Base-by-base conservation (phyloP, 1,140 invertebrate genomes). In the Neomicropteryx cornuta region DNA sequence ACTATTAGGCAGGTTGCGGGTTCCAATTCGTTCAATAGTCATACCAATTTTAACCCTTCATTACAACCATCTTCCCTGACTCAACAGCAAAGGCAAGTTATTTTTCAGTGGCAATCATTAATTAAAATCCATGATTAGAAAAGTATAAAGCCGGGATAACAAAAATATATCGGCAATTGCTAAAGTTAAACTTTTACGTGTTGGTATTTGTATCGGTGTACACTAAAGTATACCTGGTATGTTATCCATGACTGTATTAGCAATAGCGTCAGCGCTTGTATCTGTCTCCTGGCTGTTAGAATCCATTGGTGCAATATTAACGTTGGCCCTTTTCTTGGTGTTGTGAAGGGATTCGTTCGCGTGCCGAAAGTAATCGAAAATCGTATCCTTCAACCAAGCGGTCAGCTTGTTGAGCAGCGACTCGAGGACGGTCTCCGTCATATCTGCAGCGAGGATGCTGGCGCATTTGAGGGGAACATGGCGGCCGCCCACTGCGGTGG, bases 191-290 rank as follows among this genome's bases (percentile, higher is more conserved):
- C 6, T n/a, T 2, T 6, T 33, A 17, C 31, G 6, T 6, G 14
- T 33, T 33, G 31, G 16, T 10, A 33, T 10, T 17, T 11, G 6
- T 6, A 8, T 17, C 8, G 8, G n/a, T 23, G 27, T 32, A 33
- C 28, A 28, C 30, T 1, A 22, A 5, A 42, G 27, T 45, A n/a
- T 37, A 65, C 60, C 51, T 27, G 58, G 58, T 17, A 59, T 45
- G 10, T 45, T 51, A 2, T 56, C 41, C 24, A 60, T 27, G 5
- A 66, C 18, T 4, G 51, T 42, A 14, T 39, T 41, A 32, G 54
- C 56, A 0, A 61, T 54, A 20, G 53, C 39, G 0, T 62, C 49
- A 1, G 53, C n/a, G 19, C 56, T 31, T 5, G 55, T 36, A 0
- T 45, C 31, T 5, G 40, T 38, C 21, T 44, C 17, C 6, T 11